phyloP scores from a whole-genome alignment of 2,888 invertebrate species.

The Watsonalla cultraria region DNA sequence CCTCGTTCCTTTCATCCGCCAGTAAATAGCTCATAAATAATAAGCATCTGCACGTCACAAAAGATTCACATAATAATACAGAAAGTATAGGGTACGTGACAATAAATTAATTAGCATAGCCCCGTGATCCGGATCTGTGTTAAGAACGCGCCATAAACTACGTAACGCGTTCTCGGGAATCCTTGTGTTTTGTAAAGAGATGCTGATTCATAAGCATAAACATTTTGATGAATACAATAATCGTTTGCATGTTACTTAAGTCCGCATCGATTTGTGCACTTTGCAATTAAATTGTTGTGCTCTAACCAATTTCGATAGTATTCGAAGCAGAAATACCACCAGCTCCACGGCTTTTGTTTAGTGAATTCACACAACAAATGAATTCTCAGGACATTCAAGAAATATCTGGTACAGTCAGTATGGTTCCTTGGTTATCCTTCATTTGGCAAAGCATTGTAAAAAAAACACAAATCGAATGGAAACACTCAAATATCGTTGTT shows the following conservation, averaged over 20 bases:
- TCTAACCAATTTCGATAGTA: too few species aligned
- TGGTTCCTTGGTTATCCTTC: too few species aligned
- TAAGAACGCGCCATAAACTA: slow-evolving; percentile 1
- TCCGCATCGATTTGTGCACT: not conserved
- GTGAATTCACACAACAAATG: too few species aligned
- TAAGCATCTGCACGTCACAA: slow-evolving; percentile 35
- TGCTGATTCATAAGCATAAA: not conserved
- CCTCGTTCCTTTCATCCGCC: slow-evolving; percentile 6
- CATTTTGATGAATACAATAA: not conserved
- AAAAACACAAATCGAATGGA: too few species aligned
- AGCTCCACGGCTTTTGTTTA: too few species aligned
- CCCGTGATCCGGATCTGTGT: slow-evolving; percentile 32
- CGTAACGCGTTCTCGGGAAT: not conserved
- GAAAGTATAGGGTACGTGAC: slow-evolving; percentile 38
- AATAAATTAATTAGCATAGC: slow-evolving; percentile 62
- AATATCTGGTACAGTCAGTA: too few species aligned
- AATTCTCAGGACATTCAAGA: too few species aligned
- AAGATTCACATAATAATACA: slow-evolving; percentile 22
- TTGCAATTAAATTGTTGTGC: too few species aligned
- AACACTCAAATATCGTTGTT: not conserved
- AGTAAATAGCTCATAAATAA: slow-evolving; percentile 27
- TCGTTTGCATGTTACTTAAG: not conserved
- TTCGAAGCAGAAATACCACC: too few species aligned
- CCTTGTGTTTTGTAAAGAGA: not conserved
- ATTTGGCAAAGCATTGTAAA: too few species aligned